Base-by-base conservation (phyloP, 2,888 invertebrate genomes). In the Tenthredo amoena region DNA sequence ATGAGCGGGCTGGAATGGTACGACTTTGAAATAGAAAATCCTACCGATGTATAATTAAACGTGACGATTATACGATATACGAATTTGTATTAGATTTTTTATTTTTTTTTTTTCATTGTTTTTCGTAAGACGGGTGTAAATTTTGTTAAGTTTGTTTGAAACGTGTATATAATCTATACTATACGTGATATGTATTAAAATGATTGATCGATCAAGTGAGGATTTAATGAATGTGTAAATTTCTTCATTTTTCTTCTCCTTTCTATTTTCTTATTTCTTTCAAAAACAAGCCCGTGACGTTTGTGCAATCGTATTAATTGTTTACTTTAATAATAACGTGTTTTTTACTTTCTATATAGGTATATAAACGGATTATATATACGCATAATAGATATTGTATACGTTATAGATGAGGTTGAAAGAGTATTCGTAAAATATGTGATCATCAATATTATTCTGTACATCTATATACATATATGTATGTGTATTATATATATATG, bases 281-380 rank as follows among this genome's bases (percentile, higher is more conserved):
- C 31, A 31, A 37, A 72, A 72, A 40, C 40, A 40, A 74, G 72
- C 43, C 72, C 72, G 72, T 74, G 72, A 74, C 72, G 43, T 77
- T 55, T 77, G 77, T 77, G 77, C 77, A 77, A 77, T 77, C 77
- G 47, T 77, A 40, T 55, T 31, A 50, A 50, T 55, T 77, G 77
- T 77, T 77, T 55, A 50, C 34, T 74, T 74, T 21, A 43, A n/a
- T 72, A 43, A 74, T 40, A 21, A 26, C 12, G 12, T 26, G 74
- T 74, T 74, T 74, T 74, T 26, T 21, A 74, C 62, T 9, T 62
- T 62, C 58, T 58, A 58, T 58, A 58, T 58, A 58, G n/a, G n/a
- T 58, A 55, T 55, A 55, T 58, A 58, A 58, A 58, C 58, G 37
- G 2, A 37, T 40, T 74, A 40, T 74, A 43, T n/a, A 26, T 12